phyloP scores from a whole-genome alignment of 2,888 invertebrate species.

The Lysandra coridon region DNA sequence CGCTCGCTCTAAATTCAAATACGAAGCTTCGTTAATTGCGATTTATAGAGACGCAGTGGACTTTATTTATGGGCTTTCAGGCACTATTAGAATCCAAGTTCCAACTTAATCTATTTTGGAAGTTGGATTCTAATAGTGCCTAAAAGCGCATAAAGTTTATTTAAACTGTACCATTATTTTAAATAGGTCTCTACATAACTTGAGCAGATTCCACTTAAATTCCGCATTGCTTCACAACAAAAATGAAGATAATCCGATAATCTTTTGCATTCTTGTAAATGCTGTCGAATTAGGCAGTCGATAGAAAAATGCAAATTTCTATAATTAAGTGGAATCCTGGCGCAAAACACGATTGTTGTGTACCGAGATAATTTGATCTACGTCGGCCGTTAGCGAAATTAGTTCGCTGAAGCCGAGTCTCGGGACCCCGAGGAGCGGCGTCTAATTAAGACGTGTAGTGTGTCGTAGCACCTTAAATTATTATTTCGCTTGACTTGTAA shows the following conservation, averaged over 20 bases:
- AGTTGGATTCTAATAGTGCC: background rate
- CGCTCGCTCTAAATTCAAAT: conserved; percentile 8
- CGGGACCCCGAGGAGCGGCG: background rate
- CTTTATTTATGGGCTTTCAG: conserved; percentile 4
- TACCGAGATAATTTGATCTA: conserved; percentile 14
- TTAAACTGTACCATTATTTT: background rate
- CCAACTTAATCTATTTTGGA: no score
- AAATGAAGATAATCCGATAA: background rate
- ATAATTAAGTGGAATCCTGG: background rate
- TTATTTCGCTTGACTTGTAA: conserved; percentile 12
- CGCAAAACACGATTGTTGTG: conserved; percentile 1
- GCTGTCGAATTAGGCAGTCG: background rate
- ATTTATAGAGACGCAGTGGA: conserved; percentile 1
- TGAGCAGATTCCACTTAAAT: background rate
- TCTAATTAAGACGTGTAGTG: conserved; percentile 13
- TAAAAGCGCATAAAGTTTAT: background rate
- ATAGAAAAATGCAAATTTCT: background rate
- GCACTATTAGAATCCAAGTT: background rate
- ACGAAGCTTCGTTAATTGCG: conserved; percentile 17
- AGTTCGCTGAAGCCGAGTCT: background rate
- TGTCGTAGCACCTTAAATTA: conserved; percentile 14
- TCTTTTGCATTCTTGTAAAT: background rate
- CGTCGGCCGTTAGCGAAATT: conserved; percentile 21
- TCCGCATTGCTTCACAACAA: background rate
- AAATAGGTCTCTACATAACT: background rate